Evolutionary conservation across 1,140 invertebrate species (phyloP), one percentile per base, ranked within the genome.

Genomic region (Plodia interpunctella): DNA sequence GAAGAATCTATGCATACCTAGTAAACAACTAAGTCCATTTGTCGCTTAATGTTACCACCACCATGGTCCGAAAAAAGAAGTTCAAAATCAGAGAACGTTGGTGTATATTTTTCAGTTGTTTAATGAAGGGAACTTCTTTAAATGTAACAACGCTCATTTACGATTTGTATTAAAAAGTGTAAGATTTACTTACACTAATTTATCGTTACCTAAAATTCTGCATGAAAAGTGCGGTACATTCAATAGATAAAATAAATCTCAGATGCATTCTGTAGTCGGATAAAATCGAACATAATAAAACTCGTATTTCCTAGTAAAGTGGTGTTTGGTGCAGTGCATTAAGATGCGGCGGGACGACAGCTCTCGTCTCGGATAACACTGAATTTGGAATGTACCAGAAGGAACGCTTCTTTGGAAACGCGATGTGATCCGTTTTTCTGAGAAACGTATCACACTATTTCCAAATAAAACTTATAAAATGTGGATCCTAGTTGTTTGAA

Each of bases 201-300:
- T 25, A 25, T 25, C 21, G 2, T 25, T n/a, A n/a, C n/a, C n/a
- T n/a, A n/a, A n/a, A n/a, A n/a, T 9, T 28, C 28, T 28, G 9
- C 28, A 28, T 28, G 28, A 28, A 5, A 32, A 8, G 8, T 32
- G 4, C 9, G 30, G 30, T 5, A 32, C 5, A 2, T 44, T 15
- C 38, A 15, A 15, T 17, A 44, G 15, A n/a, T 17, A 44, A 15
- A 44, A 44, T 44, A 44, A 44, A 44, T 44, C n/a, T 44, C 13
- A 15, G 15, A 44, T 44, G 15, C 15, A 44, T 44, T 15, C 10
- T 3, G 38, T 66, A 63, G 62, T 55, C 55, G 62, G 62, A 70
- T 68, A 60, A 65, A 69, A 70, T 70, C 67, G 49, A 30, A 32
- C 67, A 76, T 75, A 79, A 71, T 70, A 73, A 72, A 71, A 72